Conservation (phyloP, 2,113 vertebrate species). For the Leuciscus idus region DNA sequence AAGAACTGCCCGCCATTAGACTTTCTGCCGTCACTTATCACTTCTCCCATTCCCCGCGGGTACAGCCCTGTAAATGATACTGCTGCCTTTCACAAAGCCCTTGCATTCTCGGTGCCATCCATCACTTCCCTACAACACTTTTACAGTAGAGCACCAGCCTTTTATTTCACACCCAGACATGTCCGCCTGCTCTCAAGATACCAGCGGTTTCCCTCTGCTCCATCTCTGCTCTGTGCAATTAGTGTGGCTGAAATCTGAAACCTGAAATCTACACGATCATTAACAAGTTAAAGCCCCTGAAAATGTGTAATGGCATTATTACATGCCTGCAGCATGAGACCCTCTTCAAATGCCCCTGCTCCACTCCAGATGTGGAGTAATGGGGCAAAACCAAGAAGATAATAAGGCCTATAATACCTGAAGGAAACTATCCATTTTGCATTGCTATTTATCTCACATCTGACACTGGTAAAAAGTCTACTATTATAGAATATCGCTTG, state of each 20-base stretch:
- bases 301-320: slow-evolving; percentile 7
- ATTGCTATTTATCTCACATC: not conserved
- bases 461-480: not conserved
- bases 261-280: slow-evolving; percentile 48
- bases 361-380: not conserved
- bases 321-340: not conserved
- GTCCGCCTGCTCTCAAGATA: slow-evolving; percentile 10
- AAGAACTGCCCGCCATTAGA: slow-evolving; percentile 60
- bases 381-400: not conserved
- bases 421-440: not conserved
- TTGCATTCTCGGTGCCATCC: slow-evolving; percentile 36
- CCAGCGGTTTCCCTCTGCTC: slow-evolving; percentile 22
- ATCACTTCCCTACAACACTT: slow-evolving; percentile 36
- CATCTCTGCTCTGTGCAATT: slow-evolving; percentile 42
- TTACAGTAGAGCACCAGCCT: slow-evolving; percentile 18
- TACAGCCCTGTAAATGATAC: slow-evolving; percentile 52
- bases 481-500: not conserved
- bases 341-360: not conserved
- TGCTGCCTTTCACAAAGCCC: slow-evolving; percentile 44
- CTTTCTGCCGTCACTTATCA: slow-evolving; percentile 44
- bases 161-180: not conserved
- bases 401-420: slow-evolving; percentile 10
- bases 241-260: slow-evolving; percentile 18
- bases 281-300: slow-evolving; percentile 41
- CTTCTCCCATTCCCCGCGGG: slow-evolving; percentile 54